phyloP scores from a whole-genome alignment of 2,888 invertebrate species.

The Protonemura montana region DNA sequence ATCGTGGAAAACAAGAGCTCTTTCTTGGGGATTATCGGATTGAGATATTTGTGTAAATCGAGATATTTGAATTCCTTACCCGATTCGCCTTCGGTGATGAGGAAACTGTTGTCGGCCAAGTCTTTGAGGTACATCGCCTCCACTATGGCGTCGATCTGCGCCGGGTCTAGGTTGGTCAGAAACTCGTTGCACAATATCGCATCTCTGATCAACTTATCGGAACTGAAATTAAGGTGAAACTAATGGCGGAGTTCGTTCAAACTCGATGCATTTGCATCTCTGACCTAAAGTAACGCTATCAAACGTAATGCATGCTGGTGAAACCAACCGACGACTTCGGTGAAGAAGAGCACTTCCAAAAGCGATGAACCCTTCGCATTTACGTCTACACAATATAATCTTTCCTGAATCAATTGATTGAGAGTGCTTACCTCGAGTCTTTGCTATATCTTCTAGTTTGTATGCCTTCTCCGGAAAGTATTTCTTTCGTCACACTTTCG shows the following conservation, averaged over 20 bases:
- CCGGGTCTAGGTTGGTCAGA: slow-evolving; percentile 72
- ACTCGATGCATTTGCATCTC: not conserved
- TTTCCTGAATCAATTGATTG: too few species aligned
- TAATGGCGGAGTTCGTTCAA: too few species aligned
- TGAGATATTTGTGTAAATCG: not conserved
- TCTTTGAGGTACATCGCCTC: slow-evolving; percentile 81
- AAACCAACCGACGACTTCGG: too few species aligned
- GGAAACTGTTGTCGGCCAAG: slow-evolving; percentile 71
- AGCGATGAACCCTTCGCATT: too few species aligned
- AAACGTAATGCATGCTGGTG: too few species aligned
- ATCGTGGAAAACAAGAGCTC: not conserved
- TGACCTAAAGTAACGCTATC: too few species aligned
- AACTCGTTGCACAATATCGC: slow-evolving; percentile 85
- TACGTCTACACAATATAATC: too few species aligned
- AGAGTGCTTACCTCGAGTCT: slow-evolving; percentile 9
- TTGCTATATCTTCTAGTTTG: slow-evolving; percentile 22
- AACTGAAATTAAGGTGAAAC: slow-evolving; percentile 57
- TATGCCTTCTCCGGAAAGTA: not conserved
- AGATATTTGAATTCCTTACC: slow-evolving; percentile 57
- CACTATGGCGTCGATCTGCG: slow-evolving; percentile 78
- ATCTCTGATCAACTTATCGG: slow-evolving; percentile 69
- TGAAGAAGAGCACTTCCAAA: too few species aligned
- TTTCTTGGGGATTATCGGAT: not conserved
- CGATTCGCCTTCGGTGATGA: slow-evolving; percentile 81
- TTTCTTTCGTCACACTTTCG: slow-evolving; percentile 15